phyloP scores from a whole-genome alignment of 2,888 invertebrate species.

The Eupithecia centaureata region DNA sequence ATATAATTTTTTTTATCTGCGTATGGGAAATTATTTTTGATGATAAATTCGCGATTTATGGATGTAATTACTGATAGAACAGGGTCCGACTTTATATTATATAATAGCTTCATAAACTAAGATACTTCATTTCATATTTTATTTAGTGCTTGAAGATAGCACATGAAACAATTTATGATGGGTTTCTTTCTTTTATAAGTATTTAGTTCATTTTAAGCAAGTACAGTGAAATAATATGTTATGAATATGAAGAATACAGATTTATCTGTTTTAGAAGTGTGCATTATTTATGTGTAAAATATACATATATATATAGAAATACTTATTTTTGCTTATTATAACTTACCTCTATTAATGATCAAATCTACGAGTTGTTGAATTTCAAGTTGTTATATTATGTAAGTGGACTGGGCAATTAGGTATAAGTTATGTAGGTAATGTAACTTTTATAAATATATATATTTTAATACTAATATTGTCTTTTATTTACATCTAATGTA shows the following conservation, averaged over 20 bases:
- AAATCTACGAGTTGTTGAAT: constrained; percentile 30
- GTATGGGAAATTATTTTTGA: constrained; percentile 4
- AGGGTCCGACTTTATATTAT: neutral
- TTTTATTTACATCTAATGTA: constrained; percentile 22
- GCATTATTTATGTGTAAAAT: neutral
- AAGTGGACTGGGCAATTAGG: constrained; percentile 63
- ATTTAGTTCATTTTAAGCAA: neutral
- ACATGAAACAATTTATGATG: neutral
- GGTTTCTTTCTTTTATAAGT: neutral
- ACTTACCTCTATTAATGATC: constrained; percentile 26
- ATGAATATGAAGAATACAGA: neutral
- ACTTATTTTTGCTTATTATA: neutral
- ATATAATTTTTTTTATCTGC: constrained; percentile 20
- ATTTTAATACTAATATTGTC: constrained; percentile 42
- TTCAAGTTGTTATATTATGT: constrained; percentile 52
- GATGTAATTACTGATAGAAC: neutral
- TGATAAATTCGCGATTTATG: neutral
- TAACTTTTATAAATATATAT: constrained; percentile 56
- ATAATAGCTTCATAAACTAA: neutral
- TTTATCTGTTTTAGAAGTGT: neutral
- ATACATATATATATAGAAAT: too few species aligned
- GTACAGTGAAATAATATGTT: neutral
- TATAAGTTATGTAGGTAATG: constrained; percentile 46
- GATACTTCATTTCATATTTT: neutral
- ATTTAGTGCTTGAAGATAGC: neutral